Conservation (phyloP, 1,140 invertebrate genomes). For the Delia radicum region DNA sequence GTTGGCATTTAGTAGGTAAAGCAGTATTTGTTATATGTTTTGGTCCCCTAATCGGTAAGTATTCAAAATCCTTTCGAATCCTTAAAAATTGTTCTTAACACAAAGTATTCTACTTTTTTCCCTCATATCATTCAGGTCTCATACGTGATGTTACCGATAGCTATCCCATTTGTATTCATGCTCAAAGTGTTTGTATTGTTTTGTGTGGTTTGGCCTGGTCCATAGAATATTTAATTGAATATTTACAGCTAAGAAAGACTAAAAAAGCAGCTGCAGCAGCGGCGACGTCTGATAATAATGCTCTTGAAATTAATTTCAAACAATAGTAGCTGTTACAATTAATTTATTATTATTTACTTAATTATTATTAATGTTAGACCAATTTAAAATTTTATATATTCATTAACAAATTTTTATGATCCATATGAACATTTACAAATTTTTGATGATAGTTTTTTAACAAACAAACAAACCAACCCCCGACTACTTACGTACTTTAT, state of each 20-base stretch:
- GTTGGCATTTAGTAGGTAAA: conserved; percentile 75
- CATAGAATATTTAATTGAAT: conserved; percentile 63
- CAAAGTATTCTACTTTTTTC: not conserved
- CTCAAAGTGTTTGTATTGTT: conserved; percentile 69
- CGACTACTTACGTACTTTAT: too few species aligned
- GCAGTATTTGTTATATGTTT: conserved; percentile 69
- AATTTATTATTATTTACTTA: not conserved
- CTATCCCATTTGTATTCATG: conserved; percentile 70
- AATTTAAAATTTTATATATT: conserved; percentile 7
- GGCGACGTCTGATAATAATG: conserved; percentile 21
- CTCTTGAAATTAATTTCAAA: conserved; percentile 18
- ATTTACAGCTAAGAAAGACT: conserved; percentile 9
- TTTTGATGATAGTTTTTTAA: too few species aligned
- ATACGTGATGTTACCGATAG: conserved; percentile 69
- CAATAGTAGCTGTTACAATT: conserved; percentile 12
- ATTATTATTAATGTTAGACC: not conserved
- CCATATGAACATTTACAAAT: not conserved
- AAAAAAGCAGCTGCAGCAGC: not conserved
- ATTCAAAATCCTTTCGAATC: not conserved
- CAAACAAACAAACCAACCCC: too few species aligned
- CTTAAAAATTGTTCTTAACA: too few species aligned
- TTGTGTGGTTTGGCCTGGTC: conserved; percentile 67
- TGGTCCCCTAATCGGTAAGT: conserved; percentile 71
- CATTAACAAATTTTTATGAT: not conserved
- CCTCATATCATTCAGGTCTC: conserved; percentile 59